A percentile compares a stretch with the other conserved stretches of the same genome.
Conservation (phyloP, 2,797 vertebrate species). For the Melanotaenia maccullochi region DNA sequence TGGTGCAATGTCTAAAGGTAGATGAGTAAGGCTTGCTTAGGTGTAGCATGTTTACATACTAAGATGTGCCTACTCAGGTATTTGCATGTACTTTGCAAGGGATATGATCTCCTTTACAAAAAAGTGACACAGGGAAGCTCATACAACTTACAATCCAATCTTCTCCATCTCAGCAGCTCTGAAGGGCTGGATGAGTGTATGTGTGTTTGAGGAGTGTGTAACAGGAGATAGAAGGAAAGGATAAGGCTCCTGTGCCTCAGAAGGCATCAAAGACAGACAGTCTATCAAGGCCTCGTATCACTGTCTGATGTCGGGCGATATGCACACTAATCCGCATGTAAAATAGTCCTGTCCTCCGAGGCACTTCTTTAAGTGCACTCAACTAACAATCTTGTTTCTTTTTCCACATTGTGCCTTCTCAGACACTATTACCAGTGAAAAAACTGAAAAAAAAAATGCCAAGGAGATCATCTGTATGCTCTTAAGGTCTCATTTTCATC, state of each 20-base stretch:
- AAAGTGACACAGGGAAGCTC: slow-evolving; percentile 20
- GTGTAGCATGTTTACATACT: slow-evolving; percentile 38
- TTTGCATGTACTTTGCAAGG: slow-evolving; percentile 56
- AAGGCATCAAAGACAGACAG: slow-evolving; percentile 74
- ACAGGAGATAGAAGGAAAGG: slow-evolving; percentile 72
- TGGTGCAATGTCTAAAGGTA: slow-evolving; percentile 6
- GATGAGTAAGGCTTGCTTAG: not conserved
- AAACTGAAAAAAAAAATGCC: not conserved
- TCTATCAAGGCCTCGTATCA: slow-evolving; percentile 71
- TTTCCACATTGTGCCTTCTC: slow-evolving; percentile 24
- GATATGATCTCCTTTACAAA: slow-evolving; percentile 31
- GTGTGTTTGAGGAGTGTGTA: slow-evolving; percentile 59
- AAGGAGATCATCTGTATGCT: slow-evolving; percentile 27
- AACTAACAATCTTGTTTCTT: slow-evolving; percentile 37
- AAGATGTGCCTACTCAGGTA: slow-evolving; percentile 8
- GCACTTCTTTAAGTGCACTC: slow-evolving; percentile 74
- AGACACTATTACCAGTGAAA: slow-evolving; percentile 37
- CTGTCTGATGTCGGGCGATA: slow-evolving; percentile 75
- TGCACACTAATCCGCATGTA: slow-evolving; percentile 79
- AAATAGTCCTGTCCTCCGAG: slow-evolving; percentile 76
- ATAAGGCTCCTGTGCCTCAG: slow-evolving; percentile 76
- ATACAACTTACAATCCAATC: slow-evolving; percentile 55
- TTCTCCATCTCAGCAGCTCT: slow-evolving; percentile 46
- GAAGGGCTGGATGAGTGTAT: slow-evolving; percentile 50
- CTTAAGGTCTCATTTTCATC: slow-evolving; percentile 50